A percentile compares a stretch with the other conserved stretches of the same genome.
Evolutionary conservation across 1,140 invertebrate species (phyloP).

Genomic region (Pogonus chalceus): DNA sequence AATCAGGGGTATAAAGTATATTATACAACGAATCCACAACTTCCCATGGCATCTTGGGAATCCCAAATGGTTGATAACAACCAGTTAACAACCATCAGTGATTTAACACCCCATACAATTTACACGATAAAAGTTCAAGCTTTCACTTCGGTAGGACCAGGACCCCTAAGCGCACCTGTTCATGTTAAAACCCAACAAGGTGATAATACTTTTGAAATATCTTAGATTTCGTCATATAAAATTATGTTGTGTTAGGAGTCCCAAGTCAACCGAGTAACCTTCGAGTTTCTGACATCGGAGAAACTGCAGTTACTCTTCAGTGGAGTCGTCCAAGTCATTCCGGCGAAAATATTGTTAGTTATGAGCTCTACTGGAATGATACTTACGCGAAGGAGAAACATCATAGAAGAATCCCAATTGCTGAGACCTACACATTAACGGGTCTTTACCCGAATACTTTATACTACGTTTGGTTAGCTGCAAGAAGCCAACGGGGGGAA

Average conservation of each 20-base stretch:
- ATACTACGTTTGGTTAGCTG: slow-evolving; percentile 93
- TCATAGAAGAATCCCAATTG: slow-evolving; percentile 64
- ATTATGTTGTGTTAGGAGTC: slow-evolving; percentile 49
- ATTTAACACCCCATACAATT: slow-evolving; percentile 76
- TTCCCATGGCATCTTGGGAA: slow-evolving; percentile 81
- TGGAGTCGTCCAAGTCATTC: slow-evolving; percentile 86
- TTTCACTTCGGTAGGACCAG: slow-evolving; percentile 81
- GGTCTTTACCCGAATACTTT: slow-evolving; percentile 89
- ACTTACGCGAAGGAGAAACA: slow-evolving; percentile 75
- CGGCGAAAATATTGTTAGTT: slow-evolving; percentile 85
- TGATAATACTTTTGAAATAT: slow-evolving; percentile 35
- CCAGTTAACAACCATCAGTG: slow-evolving; percentile 85
- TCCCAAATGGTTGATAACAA: slow-evolving; percentile 88
- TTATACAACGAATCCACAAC: slow-evolving; percentile 81
- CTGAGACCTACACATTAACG: slow-evolving; percentile 73
- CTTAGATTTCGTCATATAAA: slow-evolving; percentile 9
- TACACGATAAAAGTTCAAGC: slow-evolving; percentile 89
- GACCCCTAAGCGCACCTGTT: slow-evolving; percentile 81
- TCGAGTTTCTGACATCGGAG: slow-evolving; percentile 67
- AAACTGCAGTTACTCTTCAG: slow-evolving; percentile 72
- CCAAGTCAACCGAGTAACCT: slow-evolving; percentile 90
- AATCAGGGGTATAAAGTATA: slow-evolving; percentile 93
- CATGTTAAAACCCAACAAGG: slow-evolving; percentile 95
- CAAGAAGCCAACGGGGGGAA: slow-evolving; percentile 81
- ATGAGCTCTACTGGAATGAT: slow-evolving; percentile 96